These are phyloP conservation scores for Rhamnusium bicolor DNA, from an alignment of 2,888 invertebrate species.

Conservation along the genomic window DNA sequence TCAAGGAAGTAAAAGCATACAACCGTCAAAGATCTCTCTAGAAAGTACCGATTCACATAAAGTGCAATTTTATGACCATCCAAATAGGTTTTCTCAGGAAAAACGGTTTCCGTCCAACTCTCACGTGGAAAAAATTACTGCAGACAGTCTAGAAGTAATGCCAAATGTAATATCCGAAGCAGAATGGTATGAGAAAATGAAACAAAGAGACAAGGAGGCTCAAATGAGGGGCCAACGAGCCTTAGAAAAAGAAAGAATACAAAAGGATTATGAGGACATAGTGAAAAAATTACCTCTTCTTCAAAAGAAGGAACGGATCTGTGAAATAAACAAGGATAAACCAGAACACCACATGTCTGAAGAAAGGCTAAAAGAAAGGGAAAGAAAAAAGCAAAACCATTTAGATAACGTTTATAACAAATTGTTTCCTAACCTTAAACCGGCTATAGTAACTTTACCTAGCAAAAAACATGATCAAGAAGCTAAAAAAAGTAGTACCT, in stretches of 20 bases:
- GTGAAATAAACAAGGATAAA: constrained; percentile 62
- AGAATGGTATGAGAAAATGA: constrained; percentile 59
- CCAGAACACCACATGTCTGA: constrained; percentile 70
- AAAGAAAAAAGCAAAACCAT: constrained; percentile 70
- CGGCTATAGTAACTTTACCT: constrained; percentile 63
- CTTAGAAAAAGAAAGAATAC: constrained; percentile 71
- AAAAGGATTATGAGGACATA: constrained; percentile 72
- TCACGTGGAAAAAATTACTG: constrained; percentile 65
- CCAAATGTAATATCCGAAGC: constrained; percentile 58
- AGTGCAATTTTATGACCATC: constrained; percentile 72
- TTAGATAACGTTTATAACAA: constrained; percentile 74
- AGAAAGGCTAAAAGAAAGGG: constrained; percentile 69
- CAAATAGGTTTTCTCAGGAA: constrained; percentile 67
- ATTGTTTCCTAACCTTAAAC: constrained; percentile 60
- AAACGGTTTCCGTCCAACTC: constrained; percentile 62
- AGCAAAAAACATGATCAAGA: constrained; percentile 50
- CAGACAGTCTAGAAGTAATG: constrained; percentile 60
- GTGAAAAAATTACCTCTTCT: constrained; percentile 70
- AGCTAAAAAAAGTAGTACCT: background rate
- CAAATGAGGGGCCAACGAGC: constrained; percentile 71
- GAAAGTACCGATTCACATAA: constrained; percentile 43
- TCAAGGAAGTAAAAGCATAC: background rate
- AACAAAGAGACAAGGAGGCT: constrained; percentile 64
- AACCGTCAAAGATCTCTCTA: constrained; percentile 3
- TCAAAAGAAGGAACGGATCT: constrained; percentile 67